These are phyloP conservation scores for Halichoeres trimaculatus DNA, from an alignment of 2,113 vertebrate species.

Conservation along the genomic window DNA sequence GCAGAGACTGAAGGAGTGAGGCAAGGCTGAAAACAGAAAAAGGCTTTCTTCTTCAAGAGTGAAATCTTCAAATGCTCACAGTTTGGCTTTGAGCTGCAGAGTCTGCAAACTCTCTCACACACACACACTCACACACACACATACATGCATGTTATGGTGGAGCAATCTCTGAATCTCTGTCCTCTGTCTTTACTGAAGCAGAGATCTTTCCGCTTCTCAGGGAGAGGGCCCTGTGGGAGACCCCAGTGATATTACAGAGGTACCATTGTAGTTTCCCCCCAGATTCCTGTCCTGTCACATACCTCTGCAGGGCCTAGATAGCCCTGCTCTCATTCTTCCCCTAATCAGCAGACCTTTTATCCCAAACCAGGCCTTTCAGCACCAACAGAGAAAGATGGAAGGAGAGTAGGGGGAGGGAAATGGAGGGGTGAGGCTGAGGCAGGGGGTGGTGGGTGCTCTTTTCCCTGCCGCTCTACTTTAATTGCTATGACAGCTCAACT, in stretches of 20 bases:
- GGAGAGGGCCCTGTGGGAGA: slow-evolving; percentile 36
- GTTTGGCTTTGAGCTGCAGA: slow-evolving; percentile 58
- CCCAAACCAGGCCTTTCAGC: slow-evolving; percentile 60
- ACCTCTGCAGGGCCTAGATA: slow-evolving; percentile 65
- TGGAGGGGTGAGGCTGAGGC: slow-evolving; percentile 21
- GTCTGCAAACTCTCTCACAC: slow-evolving; percentile 12
- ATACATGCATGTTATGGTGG: slow-evolving; percentile 3
- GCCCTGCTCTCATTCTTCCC: slow-evolving; percentile 37
- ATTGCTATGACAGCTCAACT: slow-evolving; percentile 74
- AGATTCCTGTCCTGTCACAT: slow-evolving; percentile 72
- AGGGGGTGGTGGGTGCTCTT: slow-evolving; percentile 43
- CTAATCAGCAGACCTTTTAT: slow-evolving; percentile 71
- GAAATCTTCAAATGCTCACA: slow-evolving; percentile 61
- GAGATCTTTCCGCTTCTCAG: slow-evolving; percentile 22
- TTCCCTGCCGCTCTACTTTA: slow-evolving; percentile 61
- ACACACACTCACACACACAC: neutral
- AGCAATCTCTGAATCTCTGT: slow-evolving; percentile 36
- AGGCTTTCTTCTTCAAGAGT: slow-evolving; percentile 45
- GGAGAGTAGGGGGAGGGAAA: slow-evolving; percentile 5
- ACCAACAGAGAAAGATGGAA: slow-evolving; percentile 45
- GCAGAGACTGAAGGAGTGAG: slow-evolving; percentile 4
- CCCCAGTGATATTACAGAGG: slow-evolving; percentile 66
- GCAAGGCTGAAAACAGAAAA: neutral
- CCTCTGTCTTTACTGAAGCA: neutral
- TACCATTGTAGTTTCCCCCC: slow-evolving; percentile 66